A percentile compares a stretch with the other conserved stretches of the same genome.
Evolutionary conservation across 2,113 vertebrate species (phyloP).

Genomic region (Riparia riparia): DNA sequence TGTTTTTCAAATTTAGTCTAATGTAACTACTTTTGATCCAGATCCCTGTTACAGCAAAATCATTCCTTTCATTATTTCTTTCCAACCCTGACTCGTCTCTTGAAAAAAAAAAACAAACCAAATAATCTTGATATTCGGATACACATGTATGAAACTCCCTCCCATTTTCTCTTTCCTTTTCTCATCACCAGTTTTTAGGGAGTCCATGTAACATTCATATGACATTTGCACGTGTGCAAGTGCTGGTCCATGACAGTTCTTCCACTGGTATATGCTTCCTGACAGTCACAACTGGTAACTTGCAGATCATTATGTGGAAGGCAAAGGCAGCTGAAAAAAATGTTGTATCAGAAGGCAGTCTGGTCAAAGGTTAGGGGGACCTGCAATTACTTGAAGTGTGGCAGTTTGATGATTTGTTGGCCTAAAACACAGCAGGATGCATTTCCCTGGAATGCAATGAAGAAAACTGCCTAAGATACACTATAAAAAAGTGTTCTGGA

Average conservation of each 20-base stretch:
- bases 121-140: background rate
- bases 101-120: background rate
- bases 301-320: background rate
- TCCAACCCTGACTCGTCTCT: background rate
- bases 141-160: background rate
- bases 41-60: background rate
- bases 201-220: background rate
- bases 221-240: background rate
- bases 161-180: background rate
- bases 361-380: background rate
- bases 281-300: background rate
- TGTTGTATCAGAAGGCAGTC: background rate
- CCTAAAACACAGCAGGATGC: background rate
- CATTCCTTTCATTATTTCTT: background rate
- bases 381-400: background rate
- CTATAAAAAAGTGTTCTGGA: background rate
- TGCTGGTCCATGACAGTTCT: background rate
- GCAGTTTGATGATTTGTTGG: background rate
- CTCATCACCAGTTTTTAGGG: background rate
- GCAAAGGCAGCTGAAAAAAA: background rate
- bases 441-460: background rate
- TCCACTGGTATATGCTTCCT: background rate
- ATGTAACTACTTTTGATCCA: background rate
- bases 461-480: background rate
- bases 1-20: background rate